Conservation (phyloP, 2,888 invertebrate species). For the Drosophila dives region DNA sequence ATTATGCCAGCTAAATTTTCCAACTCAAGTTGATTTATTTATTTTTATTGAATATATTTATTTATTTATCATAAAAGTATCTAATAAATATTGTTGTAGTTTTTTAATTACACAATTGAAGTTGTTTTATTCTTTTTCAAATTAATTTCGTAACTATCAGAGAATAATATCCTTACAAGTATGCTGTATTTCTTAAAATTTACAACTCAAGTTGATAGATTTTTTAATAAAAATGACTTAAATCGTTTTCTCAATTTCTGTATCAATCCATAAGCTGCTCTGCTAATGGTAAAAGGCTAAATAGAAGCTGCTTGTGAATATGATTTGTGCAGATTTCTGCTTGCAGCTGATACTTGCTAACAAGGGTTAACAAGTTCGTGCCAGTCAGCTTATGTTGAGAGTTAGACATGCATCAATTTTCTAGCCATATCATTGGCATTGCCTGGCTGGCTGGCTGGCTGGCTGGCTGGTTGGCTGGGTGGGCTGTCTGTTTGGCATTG, state of each 20-base stretch:
- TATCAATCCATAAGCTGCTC: not conserved
- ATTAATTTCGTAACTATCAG: no score
- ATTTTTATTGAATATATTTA: no score
- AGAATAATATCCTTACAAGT: not conserved
- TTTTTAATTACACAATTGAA: no score
- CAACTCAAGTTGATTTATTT: no score
- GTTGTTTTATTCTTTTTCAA: no score
- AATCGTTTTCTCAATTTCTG: not conserved
- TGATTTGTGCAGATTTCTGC: conserved; percentile 1
- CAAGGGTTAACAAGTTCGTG: conserved; percentile 4
- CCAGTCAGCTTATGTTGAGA: not conserved
- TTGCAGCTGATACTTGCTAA: conserved; percentile 6
- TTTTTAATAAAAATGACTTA: not conserved
- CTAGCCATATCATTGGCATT: conserved; percentile 33
- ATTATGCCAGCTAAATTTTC: no score
- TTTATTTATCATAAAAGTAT: no score
- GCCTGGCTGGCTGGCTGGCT: not conserved
- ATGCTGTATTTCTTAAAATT: not conserved
- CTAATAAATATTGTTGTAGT: no score
- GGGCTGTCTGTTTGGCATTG: not conserved
- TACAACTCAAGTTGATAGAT: not conserved
- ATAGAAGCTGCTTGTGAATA: not conserved
- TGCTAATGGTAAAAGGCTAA: not conserved
- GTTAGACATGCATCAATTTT: conserved; percentile 26
- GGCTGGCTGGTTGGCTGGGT: not conserved